Evolutionary conservation across 2,888 invertebrate genomes (phyloP), one percentile per base, ranked within the genome.

Genomic region (Lysandra coridon): DNA sequence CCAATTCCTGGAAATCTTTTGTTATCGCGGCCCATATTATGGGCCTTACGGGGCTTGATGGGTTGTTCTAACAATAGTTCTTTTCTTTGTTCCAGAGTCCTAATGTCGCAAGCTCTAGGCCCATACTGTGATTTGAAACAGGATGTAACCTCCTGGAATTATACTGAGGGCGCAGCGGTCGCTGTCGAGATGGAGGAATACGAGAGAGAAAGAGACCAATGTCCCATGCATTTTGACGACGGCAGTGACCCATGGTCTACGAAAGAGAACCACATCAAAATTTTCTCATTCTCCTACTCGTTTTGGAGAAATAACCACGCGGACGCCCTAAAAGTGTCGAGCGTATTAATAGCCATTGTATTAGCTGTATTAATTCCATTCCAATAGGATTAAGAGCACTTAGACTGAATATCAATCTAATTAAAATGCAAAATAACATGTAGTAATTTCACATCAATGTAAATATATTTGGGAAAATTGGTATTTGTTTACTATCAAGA

Each of bases 161-260:
- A 97, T 85, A 97, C 97, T 0, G 98, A 99, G 88, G 99, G 99
- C 78, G 99, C 99, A 30, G 98, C 98, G 76, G 99, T 99, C 82
- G 97, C 98, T 73, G 92, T 99, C 30, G 97, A 98, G 86, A 97
- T 99, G 96, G 96, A 97, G 83, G 99, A 98, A 91, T 98, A 98
- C 86, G 98, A 99, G 91, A 95, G 98, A 93, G 98, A 98, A 92
- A 96, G 98, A 84, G 99, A 99, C 94, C 98, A 98, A 87, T 99
- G 99, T 89, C 99, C 99, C 0, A 99, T 99, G 98, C 97, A 98
- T 88, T 99, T 99, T 87, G 99, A 99, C 87, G 99, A 99, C 87
- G 99, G 99, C 10, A 94, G 96, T 73, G 96, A 99, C 91, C 98
- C 99, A 0, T 99, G 98, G 98, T 85, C 95, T 1, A 94, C 95